Percentiles rank a stretch among this genome's conserved stretches.
These are phyloP conservation scores for Apoda limacodes DNA, from an alignment of 2,888 invertebrate species.

Conservation along the genomic window DNA sequence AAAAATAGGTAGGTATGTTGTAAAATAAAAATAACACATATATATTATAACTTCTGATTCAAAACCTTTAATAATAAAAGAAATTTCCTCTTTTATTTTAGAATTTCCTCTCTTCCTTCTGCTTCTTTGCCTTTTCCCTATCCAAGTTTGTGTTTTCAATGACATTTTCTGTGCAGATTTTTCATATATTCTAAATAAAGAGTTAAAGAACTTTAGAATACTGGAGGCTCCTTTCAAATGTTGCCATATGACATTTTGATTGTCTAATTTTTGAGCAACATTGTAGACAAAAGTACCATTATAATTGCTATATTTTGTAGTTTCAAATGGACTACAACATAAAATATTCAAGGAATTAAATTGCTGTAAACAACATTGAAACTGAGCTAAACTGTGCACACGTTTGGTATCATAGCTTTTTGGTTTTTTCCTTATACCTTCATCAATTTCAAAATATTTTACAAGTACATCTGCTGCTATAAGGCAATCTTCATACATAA, in stretches of 20 bases:
- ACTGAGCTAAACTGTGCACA: slow-evolving; percentile 74
- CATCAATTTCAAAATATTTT: slow-evolving; percentile 69
- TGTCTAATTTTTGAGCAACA: slow-evolving; percentile 72
- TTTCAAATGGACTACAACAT: slow-evolving; percentile 69
- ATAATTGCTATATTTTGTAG: slow-evolving; percentile 71
- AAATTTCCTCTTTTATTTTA: slow-evolving; percentile 35
- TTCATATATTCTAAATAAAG: slow-evolving; percentile 34
- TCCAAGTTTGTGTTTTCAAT: slow-evolving; percentile 30
- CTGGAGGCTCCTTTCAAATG: slow-evolving; percentile 49
- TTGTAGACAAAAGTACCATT: slow-evolving; percentile 85
- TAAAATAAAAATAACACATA: slow-evolving; percentile 7
- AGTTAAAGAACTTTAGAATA: slow-evolving; percentile 45
- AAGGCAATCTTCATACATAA: slow-evolving; percentile 70
- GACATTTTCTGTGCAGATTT: slow-evolving; percentile 32
- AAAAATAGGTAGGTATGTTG: too few relatives aligned
- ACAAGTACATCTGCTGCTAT: slow-evolving; percentile 69
- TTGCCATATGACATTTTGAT: slow-evolving; percentile 63
- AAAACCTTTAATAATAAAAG: slow-evolving; percentile 50
- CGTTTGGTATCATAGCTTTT: slow-evolving; percentile 67
- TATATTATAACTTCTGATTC: slow-evolving; percentile 48
- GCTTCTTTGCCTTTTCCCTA: slow-evolving; percentile 31
- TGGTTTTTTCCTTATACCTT: slow-evolving; percentile 59
- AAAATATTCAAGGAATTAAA: slow-evolving; percentile 74
- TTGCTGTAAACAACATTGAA: slow-evolving; percentile 73
- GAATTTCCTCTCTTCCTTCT: slow-evolving; percentile 27